Evolutionary conservation across 2,797 vertebrate species (phyloP).

Genomic region (Rhynchonycteris naso): DNA sequence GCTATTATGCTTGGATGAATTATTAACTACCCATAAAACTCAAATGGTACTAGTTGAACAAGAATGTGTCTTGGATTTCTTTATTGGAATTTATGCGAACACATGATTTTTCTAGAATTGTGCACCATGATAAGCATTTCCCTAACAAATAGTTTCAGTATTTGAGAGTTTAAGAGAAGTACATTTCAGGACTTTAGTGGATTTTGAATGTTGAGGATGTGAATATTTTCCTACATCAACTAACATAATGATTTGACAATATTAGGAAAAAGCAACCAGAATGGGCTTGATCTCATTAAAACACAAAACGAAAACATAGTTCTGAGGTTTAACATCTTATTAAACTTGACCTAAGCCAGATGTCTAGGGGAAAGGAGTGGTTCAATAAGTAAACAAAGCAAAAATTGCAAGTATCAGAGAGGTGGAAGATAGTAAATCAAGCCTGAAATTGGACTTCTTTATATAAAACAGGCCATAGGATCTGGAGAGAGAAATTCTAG

Average conservation of each 20-base stretch:
- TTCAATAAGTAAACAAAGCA: constrained; percentile 19
- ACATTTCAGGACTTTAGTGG: not conserved
- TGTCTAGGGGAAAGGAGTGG: not conserved
- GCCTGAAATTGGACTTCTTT: constrained; percentile 51
- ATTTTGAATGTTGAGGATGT: not conserved
- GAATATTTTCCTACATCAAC: constrained; percentile 15
- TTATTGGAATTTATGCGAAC: not conserved
- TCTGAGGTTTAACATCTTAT: constrained; percentile 17
- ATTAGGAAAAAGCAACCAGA: not conserved
- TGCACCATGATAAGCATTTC: not conserved
- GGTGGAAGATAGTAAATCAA: constrained; percentile 23
- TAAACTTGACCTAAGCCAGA: constrained; percentile 29
- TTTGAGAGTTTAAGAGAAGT: not conserved
- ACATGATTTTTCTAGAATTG: constrained; percentile 11
- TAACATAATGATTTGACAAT: not conserved
- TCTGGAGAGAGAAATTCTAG: constrained; percentile 31
- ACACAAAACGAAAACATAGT: not conserved
- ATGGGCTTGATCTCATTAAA: not conserved
- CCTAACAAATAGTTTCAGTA: not conserved
- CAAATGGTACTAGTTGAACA: not conserved
- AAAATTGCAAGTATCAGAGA: constrained; percentile 25
- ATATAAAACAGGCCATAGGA: not conserved
- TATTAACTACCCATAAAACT: constrained; percentile 10
- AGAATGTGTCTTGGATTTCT: not conserved
- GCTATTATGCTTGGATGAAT: not conserved